A percentile compares a stretch with the other conserved stretches of the same genome.
phyloP scores from a whole-genome alignment of 2,888 invertebrate genomes.

The Agrotis exclamationis region DNA sequence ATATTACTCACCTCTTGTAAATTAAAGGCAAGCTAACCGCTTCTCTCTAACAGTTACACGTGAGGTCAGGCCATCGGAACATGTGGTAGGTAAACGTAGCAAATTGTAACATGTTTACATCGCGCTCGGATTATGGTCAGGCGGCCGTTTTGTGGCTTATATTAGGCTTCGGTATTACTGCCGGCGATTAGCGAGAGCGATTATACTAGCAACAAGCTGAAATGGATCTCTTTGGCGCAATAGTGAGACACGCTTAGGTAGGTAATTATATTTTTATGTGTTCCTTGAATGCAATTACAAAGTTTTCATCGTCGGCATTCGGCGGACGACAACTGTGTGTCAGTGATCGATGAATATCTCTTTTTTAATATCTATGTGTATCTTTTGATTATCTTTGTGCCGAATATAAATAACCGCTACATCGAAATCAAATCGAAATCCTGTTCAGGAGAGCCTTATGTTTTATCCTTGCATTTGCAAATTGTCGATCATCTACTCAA shows the following conservation, averaged over 20 bases:
- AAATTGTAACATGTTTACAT: slow-evolving; percentile 67
- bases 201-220: background rate
- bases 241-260: background rate
- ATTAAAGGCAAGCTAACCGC: slow-evolving; percentile 11
- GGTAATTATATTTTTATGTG: background rate
- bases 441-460: background rate
- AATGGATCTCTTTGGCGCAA: background rate
- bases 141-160: slow-evolving; percentile 41
- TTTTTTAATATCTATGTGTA: too few relatives aligned
- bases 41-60: background rate
- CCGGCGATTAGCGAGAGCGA: background rate
- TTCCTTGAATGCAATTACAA: too few relatives aligned
- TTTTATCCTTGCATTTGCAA: background rate
- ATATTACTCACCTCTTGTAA: background rate
- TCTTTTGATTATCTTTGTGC: background rate
- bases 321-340: too few relatives aligned
- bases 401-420: background rate
- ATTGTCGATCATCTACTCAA: background rate
- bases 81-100: slow-evolving; percentile 63
- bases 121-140: slow-evolving; percentile 51
- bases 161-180: background rate
- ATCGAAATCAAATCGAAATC: background rate
- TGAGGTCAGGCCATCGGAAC: slow-evolving; percentile 38
- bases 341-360: too few relatives aligned
- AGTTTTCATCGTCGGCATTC: too few relatives aligned